Evolutionary conservation across 2,797 vertebrate genomes (phyloP).

Genomic region (Platalea minor): DNA sequence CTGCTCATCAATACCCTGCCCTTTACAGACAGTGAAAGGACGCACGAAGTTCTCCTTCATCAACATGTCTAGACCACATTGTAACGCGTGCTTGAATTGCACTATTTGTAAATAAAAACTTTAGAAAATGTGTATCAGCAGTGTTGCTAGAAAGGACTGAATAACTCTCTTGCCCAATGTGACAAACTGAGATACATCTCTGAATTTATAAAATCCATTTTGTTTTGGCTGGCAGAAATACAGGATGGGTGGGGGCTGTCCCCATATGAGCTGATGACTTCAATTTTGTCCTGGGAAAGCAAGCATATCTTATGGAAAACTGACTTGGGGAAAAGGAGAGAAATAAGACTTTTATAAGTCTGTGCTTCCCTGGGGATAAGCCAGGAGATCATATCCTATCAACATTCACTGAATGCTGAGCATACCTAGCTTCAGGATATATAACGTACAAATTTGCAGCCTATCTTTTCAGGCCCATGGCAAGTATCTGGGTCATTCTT

Average conservation of each 20-base stretch:
- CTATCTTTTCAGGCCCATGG: not conserved
- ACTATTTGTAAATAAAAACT: not conserved
- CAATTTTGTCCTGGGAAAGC: not conserved
- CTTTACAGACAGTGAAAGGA: not conserved
- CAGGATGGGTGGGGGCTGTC: not conserved
- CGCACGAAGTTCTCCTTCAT: not conserved
- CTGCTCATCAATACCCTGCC: not conserved
- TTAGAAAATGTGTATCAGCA: not conserved
- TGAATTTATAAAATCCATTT: not conserved
- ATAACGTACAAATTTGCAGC: not conserved
- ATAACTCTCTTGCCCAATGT: not conserved
- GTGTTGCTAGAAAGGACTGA: not conserved
- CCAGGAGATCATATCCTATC: not conserved
- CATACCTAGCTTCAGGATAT: not conserved
- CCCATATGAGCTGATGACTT: not conserved
- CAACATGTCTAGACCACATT: not conserved
- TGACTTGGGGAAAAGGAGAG: not conserved
- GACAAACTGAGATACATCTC: not conserved
- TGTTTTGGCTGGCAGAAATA: not conserved
- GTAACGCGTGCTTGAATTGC: not conserved
- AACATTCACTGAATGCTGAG: not conserved
- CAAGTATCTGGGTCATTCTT: not conserved
- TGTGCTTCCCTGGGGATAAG: not conserved
- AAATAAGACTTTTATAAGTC: not conserved
- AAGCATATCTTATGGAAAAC: not conserved